Evolutionary conservation across 1,140 invertebrate species (phyloP), one percentile per base, ranked within the genome.

Genomic region (Drosophila prosaltans): DNA sequence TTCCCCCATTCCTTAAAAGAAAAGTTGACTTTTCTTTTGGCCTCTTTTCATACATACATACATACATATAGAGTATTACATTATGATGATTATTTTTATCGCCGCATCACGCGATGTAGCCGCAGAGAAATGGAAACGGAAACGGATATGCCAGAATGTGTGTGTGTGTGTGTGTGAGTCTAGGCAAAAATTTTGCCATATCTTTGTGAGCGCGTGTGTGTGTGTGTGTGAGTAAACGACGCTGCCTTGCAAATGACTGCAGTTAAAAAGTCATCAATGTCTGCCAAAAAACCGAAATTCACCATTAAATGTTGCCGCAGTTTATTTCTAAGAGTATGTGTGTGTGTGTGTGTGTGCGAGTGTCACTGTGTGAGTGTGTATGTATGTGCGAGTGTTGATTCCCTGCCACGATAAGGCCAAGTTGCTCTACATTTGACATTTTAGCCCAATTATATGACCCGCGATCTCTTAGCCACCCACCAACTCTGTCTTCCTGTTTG

Each of bases 241-340:
- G 64, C 30, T 71, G 73, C 68, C 68, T 77, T 74, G 80, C 80
- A 88, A 88, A 88, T 88, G 84, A 89, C 84, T 89, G 84, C 84
- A 89, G 80, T 89, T 88, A 88, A 89, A 88, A 90, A 89, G 84
- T 89, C 84, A 89, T 89, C 84, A 89, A 84, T 81, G 84, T 84
- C 85, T 89, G 80, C 84, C 80, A 89, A 80, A 88, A 51, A 89
- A 78, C 62, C 65, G 66, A 77, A 75, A 69, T 67, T 84, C 71
- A 65, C 62, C 74, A 84, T 89, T 89, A 79, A 89, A 88, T 80
- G 78, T 73, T 83, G 73, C 80, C 83, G 73, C 82, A 81, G 73
- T 79, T 70, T 80, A 83, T 72, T 72, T 76, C 61, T 67, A 71
- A 67, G 74, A 67, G 57, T 30, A 64, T 43, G 63, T 64, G 45